phyloP scores from a whole-genome alignment of 2,113 vertebrate genomes.

The Drymodes brunneopygia region DNA sequence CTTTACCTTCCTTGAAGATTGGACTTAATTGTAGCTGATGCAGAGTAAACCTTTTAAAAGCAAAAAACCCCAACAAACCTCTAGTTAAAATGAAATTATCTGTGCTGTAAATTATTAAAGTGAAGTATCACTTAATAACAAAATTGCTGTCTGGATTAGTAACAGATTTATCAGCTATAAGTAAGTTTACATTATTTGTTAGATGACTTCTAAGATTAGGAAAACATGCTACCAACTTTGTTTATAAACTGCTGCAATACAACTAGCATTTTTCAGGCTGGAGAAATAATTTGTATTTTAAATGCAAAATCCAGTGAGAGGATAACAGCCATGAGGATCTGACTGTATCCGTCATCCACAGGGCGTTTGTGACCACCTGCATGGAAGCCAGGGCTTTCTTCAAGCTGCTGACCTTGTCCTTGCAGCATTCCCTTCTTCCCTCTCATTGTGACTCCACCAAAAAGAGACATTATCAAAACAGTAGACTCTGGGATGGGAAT shows the following conservation, averaged over 20 bases:
- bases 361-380: background rate
- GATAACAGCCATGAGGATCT: background rate
- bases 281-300: background rate
- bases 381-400: background rate
- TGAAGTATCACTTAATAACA: background rate
- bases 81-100: background rate
- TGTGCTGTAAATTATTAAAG: background rate
- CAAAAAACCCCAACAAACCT: background rate
- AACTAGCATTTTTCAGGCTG: background rate
- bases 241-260: background rate
- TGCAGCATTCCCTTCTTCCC: background rate
- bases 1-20: background rate
- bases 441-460: background rate
- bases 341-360: background rate
- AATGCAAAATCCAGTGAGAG: background rate
- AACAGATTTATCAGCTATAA: background rate
- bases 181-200: background rate
- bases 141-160: background rate
- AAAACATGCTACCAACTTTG: background rate
- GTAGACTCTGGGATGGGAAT: background rate
- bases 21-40: background rate
- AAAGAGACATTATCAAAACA: background rate
- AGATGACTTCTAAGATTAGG: background rate
- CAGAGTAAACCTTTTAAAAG: background rate
- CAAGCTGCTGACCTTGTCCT: background rate